Conservation (phyloP, 2,888 invertebrate species). For the Bursaphelenchus okinawaensis region DNA sequence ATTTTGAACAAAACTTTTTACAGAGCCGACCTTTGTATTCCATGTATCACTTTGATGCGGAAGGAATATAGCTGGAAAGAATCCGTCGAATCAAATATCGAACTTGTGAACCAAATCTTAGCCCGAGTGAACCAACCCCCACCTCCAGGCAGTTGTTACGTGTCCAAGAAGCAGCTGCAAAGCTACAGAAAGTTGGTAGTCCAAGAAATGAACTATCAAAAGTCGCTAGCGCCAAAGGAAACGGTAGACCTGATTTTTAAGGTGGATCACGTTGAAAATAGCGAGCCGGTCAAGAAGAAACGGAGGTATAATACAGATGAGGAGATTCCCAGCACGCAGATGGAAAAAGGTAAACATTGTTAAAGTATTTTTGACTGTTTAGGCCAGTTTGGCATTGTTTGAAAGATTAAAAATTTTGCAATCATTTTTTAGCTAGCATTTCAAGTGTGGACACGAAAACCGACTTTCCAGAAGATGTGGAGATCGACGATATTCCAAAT, state of each 20-base stretch:
- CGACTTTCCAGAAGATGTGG: too few relatives aligned
- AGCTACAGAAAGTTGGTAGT: constrained; percentile 26
- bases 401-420: neutral
- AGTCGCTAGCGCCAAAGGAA: neutral
- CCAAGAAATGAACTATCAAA: constrained; percentile 24
- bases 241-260: neutral
- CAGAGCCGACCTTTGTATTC: constrained; percentile 43
- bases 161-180: constrained; percentile 28
- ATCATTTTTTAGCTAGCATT: neutral
- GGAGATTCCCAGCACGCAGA: neutral
- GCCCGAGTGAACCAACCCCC: neutral
- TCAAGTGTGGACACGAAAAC: neutral
- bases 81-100: constrained; percentile 22
- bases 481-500: too few relatives aligned
- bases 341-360: neutral
- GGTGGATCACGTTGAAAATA: neutral
- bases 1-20: constrained; percentile 15
- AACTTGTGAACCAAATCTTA: neutral
- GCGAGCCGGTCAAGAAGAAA: neutral
- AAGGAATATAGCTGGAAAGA: constrained; percentile 35
- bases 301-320: neutral
- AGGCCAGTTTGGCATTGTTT: too few relatives aligned
- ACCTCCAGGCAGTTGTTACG: constrained; percentile 20
- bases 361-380: neutral
- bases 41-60: constrained; percentile 36